A percentile compares a stretch with the other conserved stretches of the same genome.
Conservation (phyloP, 2,888 invertebrate species). For the Melikaiella ostensackeni region DNA sequence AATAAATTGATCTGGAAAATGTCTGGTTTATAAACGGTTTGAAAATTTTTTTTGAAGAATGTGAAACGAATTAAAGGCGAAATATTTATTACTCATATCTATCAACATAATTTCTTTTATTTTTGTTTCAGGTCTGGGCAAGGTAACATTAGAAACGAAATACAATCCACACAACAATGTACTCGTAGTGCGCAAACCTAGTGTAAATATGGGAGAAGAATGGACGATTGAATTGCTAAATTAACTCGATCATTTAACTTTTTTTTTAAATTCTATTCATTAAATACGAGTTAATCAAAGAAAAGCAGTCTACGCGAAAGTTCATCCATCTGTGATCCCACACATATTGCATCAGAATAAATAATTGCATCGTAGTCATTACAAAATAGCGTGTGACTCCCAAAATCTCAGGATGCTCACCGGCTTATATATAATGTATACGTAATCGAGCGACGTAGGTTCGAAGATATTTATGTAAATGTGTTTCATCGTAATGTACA, state of each 20-base stretch:
- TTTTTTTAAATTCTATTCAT: conserved; percentile 14
- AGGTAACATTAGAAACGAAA: conserved; percentile 82
- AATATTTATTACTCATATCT: conserved; percentile 33
- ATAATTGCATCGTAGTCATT: conserved; percentile 24
- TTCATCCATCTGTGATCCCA: conserved; percentile 54
- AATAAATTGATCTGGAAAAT: too few relatives aligned
- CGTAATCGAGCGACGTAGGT: conserved; percentile 41
- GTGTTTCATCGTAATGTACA: conserved; percentile 56
- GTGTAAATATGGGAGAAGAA: conserved; percentile 87
- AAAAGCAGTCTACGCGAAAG: conserved; percentile 29
- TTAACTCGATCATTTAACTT: conserved; percentile 55
- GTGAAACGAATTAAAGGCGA: not conserved
- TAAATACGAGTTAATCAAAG: conserved; percentile 27
- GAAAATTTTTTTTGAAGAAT: too few relatives aligned
- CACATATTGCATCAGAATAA: conserved; percentile 43
- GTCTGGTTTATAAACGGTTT: too few relatives aligned
- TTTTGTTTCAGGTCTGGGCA: conserved; percentile 79
- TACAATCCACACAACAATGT: conserved; percentile 83
- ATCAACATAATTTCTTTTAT: conserved; percentile 47
- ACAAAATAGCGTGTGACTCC: conserved; percentile 17
- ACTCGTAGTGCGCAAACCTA: conserved; percentile 91
- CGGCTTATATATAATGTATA: conserved; percentile 38
- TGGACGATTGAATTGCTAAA: conserved; percentile 84
- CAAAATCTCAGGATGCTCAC: conserved; percentile 25
- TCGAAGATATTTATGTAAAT: conserved; percentile 43